Evolutionary conservation across 2,113 vertebrate genomes (phyloP), one percentile per base, ranked within the genome.

Genomic region (Chaetorhynchus papuensis): DNA sequence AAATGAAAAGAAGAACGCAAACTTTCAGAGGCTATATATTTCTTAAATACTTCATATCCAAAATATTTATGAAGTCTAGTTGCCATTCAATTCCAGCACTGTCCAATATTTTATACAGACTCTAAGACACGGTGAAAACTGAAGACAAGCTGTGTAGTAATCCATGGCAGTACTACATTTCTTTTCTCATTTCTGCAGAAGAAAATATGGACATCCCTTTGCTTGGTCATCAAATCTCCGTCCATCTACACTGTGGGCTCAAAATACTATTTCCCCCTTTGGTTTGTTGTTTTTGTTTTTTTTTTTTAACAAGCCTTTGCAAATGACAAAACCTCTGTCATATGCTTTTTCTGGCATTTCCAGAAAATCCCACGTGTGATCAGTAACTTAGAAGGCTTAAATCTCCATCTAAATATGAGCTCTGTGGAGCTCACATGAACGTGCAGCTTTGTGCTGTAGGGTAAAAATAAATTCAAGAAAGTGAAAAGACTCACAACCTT

Each of bases 331-430:
- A 79, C 69, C 31, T 64, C 42, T 4, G 8, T 79, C 60, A 33
- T 42, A 42, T 11, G 20, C 15, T 27, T 83, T 92, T 95, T 95
- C 56, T 95, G 86, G 70, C 83, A 85, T 87, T 95, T 89, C 66
- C 61, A 77, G 68, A 95, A 95, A 91, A 94, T 94, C 75, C 71
- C 80, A 59, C 18, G 8, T 66, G 59, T 71, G 77, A 85, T 87
- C 64, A 83, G 59, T 56, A 94, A 75, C 41, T 89, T 75, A 30
- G 37, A 83, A 68, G 64, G 44, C 35, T 88, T 89, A 90, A 89
- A 77, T 83, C 39, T 83, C 76, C 79, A 92, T 79, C 80, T 69
- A 87, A 35, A 84, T 60, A 61, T 13, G 70, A 78, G 31, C 31
- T 86, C 54, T 64, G 37, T 66, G 86, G 69, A 82, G 88, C 93